Evolutionary conservation across 2,888 invertebrate genomes (phyloP).

Genomic region (Stramonita haemastoma): DNA sequence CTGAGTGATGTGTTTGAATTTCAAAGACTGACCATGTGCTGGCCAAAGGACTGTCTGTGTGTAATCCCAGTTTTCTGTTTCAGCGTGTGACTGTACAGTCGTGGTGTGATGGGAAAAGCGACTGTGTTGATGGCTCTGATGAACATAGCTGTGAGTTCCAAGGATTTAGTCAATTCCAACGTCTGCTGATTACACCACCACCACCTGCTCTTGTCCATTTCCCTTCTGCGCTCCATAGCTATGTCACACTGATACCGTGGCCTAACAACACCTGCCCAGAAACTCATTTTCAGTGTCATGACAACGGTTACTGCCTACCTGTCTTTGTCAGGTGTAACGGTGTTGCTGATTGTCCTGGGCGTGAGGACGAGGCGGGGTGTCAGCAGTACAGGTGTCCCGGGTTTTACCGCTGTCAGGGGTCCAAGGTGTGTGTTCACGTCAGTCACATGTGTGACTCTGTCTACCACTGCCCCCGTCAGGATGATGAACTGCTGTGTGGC

Average conservation of each 20-base stretch:
- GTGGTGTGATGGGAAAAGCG: background rate
- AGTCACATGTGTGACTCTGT: conserved; percentile 44
- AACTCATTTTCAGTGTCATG: conserved; percentile 31
- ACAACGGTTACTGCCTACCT: conserved; percentile 36
- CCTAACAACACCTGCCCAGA: background rate
- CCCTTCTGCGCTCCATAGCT: background rate
- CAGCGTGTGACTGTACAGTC: background rate
- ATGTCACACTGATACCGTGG: background rate
- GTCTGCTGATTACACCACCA: background rate
- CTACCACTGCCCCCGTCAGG: conserved; percentile 43
- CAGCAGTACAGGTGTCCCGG: conserved; percentile 33
- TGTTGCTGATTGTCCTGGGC: conserved; percentile 29
- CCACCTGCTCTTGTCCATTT: background rate
- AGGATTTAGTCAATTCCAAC: background rate
- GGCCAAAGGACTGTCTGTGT: too few species aligned
- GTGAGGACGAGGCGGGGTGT: conserved; percentile 36
- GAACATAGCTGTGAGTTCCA: background rate
- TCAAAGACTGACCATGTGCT: too few species aligned
- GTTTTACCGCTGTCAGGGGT: conserved; percentile 39
- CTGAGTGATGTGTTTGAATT: too few species aligned
- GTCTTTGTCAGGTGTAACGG: conserved; percentile 34
- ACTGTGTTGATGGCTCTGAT: conserved; percentile 9
- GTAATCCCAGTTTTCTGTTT: background rate
- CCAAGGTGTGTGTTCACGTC: conserved; percentile 36
- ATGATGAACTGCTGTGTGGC: conserved; percentile 42